Evolutionary conservation across 2,113 vertebrate species (phyloP).

Genomic region (Sylvilagus bachmani): DNA sequence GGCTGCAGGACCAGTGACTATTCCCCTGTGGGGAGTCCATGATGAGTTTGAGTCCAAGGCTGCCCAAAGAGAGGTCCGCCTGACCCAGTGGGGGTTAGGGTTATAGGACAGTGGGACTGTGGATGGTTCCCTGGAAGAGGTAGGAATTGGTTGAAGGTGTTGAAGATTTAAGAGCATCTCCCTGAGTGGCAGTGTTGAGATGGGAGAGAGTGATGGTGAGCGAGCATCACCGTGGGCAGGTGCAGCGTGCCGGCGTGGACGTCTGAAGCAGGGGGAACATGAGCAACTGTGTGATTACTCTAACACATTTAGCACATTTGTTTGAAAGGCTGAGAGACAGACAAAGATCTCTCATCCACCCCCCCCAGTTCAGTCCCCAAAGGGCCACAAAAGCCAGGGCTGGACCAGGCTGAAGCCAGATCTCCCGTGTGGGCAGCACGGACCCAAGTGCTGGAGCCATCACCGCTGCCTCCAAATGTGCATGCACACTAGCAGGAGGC

Average conservation of each 20-base stretch:
- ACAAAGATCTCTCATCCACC: too few relatives aligned
- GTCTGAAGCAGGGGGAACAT: background rate
- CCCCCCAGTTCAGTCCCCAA: too few relatives aligned
- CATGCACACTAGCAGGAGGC: too few relatives aligned
- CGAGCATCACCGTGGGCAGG: background rate
- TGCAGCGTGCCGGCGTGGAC: background rate
- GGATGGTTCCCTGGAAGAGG: background rate
- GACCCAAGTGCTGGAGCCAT: too few relatives aligned
- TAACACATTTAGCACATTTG: too few relatives aligned
- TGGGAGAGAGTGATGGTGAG: background rate
- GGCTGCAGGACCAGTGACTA: background rate
- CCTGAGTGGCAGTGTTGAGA: background rate
- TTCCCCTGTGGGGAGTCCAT: background rate
- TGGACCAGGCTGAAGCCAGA: too few relatives aligned
- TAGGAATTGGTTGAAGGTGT: background rate
- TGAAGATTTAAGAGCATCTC: background rate
- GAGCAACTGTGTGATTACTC: background rate
- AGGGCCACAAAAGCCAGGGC: too few relatives aligned
- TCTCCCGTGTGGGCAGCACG: too few relatives aligned
- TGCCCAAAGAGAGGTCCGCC: background rate
- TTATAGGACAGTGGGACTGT: background rate
- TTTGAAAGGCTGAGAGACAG: too few relatives aligned
- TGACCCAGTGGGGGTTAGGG: background rate
- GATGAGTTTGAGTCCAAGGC: background rate
- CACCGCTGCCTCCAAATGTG: too few relatives aligned